These are phyloP conservation scores for Phrixothrix hirtus DNA, from an alignment of 2,888 invertebrate genomes.

Conservation along the genomic window DNA sequence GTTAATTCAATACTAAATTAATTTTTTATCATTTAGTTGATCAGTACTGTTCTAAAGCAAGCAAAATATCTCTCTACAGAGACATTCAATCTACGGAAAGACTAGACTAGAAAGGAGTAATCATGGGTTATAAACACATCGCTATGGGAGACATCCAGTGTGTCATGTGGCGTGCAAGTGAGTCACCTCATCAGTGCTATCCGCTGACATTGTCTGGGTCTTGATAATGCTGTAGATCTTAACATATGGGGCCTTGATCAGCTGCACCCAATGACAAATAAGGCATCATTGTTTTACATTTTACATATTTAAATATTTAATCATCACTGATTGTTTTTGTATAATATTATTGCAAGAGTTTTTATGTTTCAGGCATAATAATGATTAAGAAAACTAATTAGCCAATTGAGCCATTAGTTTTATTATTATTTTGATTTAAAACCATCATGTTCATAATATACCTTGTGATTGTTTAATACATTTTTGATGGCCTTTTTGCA, in stretches of 20 bases:
- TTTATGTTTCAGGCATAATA: too few relatives aligned
- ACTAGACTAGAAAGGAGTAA: conserved; percentile 23
- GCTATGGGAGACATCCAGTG: conserved; percentile 28
- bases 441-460: too few relatives aligned
- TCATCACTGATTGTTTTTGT: too few relatives aligned
- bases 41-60: neutral
- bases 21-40: conserved; percentile 2
- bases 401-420: too few relatives aligned
- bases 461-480: too few relatives aligned
- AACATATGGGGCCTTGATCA: conserved; percentile 95
- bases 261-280: conserved; percentile 61
- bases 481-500: too few relatives aligned
- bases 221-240: conserved; percentile 96
- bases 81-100: conserved; percentile 17
- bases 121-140: conserved; percentile 20
- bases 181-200: conserved; percentile 58
- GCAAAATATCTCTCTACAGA: conserved; percentile 1
- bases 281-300: conserved; percentile 10
- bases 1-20: too few relatives aligned
- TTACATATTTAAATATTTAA: too few relatives aligned
- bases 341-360: too few relatives aligned
- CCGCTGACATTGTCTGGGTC: conserved; percentile 82
- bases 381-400: too few relatives aligned
- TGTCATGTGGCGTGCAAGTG: conserved; percentile 33
- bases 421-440: too few relatives aligned